These are phyloP conservation scores for Octopus bimaculoides DNA, from an alignment of 1,140 invertebrate species.

Conservation along the genomic window DNA sequence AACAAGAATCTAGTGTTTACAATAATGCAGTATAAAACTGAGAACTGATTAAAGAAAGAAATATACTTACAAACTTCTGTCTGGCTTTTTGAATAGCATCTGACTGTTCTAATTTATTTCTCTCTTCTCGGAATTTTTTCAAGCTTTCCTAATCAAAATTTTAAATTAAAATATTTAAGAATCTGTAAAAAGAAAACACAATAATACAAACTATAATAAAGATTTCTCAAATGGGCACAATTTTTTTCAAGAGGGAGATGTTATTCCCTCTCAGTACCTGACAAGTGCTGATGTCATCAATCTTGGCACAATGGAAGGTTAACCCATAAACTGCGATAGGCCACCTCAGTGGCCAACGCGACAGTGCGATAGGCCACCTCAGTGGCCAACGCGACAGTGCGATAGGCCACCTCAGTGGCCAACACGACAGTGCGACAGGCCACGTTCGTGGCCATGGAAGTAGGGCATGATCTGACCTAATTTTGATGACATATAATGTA, in stretches of 20 bases:
- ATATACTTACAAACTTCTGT: conserved; percentile 62
- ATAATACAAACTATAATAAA: neutral
- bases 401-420: too few relatives aligned
- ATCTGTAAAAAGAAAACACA: neutral
- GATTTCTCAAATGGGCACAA: neutral
- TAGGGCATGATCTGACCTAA: too few relatives aligned
- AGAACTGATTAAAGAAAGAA: too few relatives aligned
- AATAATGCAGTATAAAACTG: too few relatives aligned
- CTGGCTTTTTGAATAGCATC: conserved; percentile 90
- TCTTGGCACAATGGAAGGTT: neutral
- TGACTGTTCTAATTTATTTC: conserved; percentile 95
- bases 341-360: too few relatives aligned
- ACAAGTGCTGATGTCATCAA: neutral
- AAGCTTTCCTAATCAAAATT: conserved; percentile 71
- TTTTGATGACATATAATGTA: too few relatives aligned
- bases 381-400: too few relatives aligned
- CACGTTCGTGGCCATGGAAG: too few relatives aligned
- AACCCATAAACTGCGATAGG: neutral
- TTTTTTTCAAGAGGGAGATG: neutral
- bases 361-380: too few relatives aligned
- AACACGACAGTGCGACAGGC: too few relatives aligned
- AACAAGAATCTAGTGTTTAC: too few relatives aligned
- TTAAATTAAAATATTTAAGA: conserved; percentile 10
- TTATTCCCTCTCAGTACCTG: neutral
- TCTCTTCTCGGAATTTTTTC: conserved; percentile 94